Evolutionary conservation across 2,797 vertebrate species (phyloP).

Genomic region (Serranus cabrilla): DNA sequence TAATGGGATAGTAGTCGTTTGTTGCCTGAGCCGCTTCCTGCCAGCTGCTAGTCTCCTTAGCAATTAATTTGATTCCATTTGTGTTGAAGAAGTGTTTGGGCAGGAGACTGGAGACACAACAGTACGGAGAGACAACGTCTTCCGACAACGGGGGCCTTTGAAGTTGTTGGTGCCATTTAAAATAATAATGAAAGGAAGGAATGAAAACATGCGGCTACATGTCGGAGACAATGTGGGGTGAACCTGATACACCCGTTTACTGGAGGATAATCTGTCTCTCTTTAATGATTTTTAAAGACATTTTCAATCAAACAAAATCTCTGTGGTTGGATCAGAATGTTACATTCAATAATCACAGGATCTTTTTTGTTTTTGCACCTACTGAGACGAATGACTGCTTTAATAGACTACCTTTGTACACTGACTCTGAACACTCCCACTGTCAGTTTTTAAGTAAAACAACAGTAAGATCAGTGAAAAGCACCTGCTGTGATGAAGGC

Average conservation of each 20-base stretch:
- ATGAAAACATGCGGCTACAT: constrained; percentile 53
- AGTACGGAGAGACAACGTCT: constrained; percentile 64
- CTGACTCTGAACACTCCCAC: constrained; percentile 2
- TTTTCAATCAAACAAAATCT: constrained; percentile 39
- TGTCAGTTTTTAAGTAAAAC: constrained; percentile 36
- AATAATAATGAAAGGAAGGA: constrained; percentile 79
- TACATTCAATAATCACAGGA: constrained; percentile 15
- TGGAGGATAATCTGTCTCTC: constrained; percentile 17
- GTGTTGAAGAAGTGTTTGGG: constrained; percentile 62
- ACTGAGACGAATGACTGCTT: constrained; percentile 30
- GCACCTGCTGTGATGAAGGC: constrained; percentile 34
- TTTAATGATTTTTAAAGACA: constrained; percentile 41
- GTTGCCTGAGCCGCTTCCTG: constrained; percentile 64
- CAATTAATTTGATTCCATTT: constrained; percentile 78
- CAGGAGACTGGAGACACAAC: constrained; percentile 65
- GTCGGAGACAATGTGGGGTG: constrained; percentile 53
- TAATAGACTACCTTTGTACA: constrained; percentile 2
- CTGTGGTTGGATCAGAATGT: constrained; percentile 4
- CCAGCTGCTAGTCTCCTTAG: constrained; percentile 71
- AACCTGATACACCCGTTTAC: constrained; percentile 40
- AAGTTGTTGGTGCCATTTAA: constrained; percentile 74
- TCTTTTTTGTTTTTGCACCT: not conserved
- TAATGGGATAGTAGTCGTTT: constrained; percentile 63
- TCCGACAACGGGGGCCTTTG: constrained; percentile 72
- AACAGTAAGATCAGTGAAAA: constrained; percentile 28